Evolutionary conservation across 1,140 invertebrate species (phyloP), one percentile per base, ranked within the genome.

Genomic region (Drosophila ambigua): DNA sequence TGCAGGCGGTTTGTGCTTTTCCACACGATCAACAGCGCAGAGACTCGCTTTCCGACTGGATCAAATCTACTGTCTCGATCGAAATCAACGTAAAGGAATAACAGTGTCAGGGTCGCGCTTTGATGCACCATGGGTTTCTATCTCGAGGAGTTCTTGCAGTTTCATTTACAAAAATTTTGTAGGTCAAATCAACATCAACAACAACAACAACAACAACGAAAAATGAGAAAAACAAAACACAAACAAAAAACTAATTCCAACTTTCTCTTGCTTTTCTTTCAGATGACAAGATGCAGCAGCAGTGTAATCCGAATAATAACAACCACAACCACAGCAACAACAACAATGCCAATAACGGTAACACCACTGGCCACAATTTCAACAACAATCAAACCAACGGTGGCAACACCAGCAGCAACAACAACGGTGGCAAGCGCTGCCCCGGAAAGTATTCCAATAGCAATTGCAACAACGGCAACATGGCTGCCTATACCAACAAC

Each of bases 231-330:
- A n/a, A n/a, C 4, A 20, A 50, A 9, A 16, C 4, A 2, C 9
- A 44, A 5, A 20, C 7, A 15, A 24, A 2, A 53, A 39, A 35
- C 15, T 39, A 39, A 39, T 13, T 0, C 6, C 4, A 8, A 26
- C 7, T 41, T 5, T 31, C 4, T 31, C 6, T 16, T 2, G 23
- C 9, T 57, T n/a, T 24, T 11, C 13, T 4, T 23, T 52, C 39
- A 87, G 82, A 87, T 87, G 82, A 88, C 57, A 87, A 85, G 44
- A 85, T 85, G 83, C 78, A 78, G 43, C 74, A 79, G 35, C 35
- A 39, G 35, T 39, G 11, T 13, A 39, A 39, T 13, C 35, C 35
- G 0, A 39, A 39, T 35, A 9, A 31, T 9, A 31, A 35, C 39
- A 71, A 50, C 50, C 16, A 16, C 16, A 16, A 1, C 16, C 16